These are phyloP conservation scores for Melanotaenia maccullochi DNA, from an alignment of 2,797 vertebrate genomes.

Conservation along the genomic window DNA sequence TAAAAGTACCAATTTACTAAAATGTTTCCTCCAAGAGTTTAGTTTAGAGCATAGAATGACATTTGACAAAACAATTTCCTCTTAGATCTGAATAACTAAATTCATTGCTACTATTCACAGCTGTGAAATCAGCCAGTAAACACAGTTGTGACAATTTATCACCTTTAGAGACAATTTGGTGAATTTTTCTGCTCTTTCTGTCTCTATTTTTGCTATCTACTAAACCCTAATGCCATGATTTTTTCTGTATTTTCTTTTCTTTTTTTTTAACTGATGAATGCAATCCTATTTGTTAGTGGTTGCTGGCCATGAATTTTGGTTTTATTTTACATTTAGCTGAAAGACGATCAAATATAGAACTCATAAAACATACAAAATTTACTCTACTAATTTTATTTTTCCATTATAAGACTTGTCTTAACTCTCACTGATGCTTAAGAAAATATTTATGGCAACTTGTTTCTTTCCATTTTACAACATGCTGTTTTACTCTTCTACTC, in stretches of 20 bases:
- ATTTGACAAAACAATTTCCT: constrained; percentile 1
- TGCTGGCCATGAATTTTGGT: background rate
- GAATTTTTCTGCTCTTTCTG: background rate
- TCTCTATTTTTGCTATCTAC: background rate
- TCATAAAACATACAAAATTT: background rate
- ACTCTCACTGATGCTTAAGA: background rate
- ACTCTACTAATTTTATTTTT: background rate
- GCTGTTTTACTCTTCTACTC: background rate
- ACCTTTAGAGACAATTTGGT: background rate
- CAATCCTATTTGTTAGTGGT: background rate
- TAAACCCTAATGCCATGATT: background rate
- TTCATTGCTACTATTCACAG: background rate
- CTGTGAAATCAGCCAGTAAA: background rate
- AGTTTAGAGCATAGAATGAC: background rate
- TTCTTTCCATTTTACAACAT: background rate
- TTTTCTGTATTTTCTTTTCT: no score
- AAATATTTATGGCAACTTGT: background rate
- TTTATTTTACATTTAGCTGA: background rate
- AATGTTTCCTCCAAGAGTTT: background rate
- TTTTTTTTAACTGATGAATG: background rate
- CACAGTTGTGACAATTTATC: background rate
- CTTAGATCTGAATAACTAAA: background rate
- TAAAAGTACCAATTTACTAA: background rate
- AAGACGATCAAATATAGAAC: background rate
- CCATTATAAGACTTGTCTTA: background rate